Evolutionary conservation across 2,888 invertebrate species (phyloP).

Genomic region (Syrphus vitripennis): DNA sequence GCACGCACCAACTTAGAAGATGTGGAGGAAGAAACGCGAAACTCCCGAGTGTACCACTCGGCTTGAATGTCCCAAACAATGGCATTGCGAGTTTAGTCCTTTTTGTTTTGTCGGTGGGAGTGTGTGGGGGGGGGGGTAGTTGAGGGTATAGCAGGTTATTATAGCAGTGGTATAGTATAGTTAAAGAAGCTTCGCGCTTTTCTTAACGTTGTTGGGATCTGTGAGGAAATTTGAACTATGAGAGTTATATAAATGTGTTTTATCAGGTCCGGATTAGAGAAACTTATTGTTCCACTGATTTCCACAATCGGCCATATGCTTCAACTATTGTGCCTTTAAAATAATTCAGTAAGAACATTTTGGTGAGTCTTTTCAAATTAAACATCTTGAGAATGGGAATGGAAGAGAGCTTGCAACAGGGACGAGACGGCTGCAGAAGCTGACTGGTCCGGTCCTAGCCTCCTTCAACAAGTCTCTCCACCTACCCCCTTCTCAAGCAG

Average conservation of each 20-base stretch:
- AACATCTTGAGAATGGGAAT: no score
- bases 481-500: no score
- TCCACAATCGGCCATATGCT: no score
- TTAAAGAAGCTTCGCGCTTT: slow-evolving; percentile 51
- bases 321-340: no score
- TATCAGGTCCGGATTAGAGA: background rate
- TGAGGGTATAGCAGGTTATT: slow-evolving; percentile 46
- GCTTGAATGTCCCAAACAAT: slow-evolving; percentile 62
- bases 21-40: background rate
- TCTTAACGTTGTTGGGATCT: slow-evolving; percentile 20
- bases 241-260: slow-evolving; percentile 37
- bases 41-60: slow-evolving; percentile 61
- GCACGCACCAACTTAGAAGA: slow-evolving; percentile 34
- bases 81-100: slow-evolving; percentile 40
- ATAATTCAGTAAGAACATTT: no score
- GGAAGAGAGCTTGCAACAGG: no score
- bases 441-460: no score
- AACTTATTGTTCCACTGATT: no score
- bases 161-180: slow-evolving; percentile 59
- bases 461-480: no score
- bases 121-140: background rate
- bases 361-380: no score
- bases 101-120: background rate
- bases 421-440: no score
- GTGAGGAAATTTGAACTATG: slow-evolving; percentile 62